Base-by-base conservation (phyloP, 2,113 vertebrate species). In the Strix uralensis region DNA sequence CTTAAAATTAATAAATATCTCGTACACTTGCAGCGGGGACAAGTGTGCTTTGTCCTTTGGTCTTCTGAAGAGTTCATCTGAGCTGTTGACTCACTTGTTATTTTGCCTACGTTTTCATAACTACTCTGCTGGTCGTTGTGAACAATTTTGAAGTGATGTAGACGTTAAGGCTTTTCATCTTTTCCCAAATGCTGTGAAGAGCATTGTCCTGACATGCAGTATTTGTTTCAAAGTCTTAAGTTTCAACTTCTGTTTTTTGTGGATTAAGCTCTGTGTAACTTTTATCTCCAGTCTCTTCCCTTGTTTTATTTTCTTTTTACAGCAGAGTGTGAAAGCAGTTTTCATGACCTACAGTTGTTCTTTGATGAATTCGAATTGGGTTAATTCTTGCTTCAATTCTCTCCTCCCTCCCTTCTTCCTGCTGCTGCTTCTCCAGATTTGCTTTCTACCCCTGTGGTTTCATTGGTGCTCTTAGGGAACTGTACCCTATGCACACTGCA, bases 171-270 rank as follows among this genome's bases (percentile, higher is more conserved):
- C 27, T 11, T 62, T 77, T 63, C 13, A 21, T 58, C 61, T 25
- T 30, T 32, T 30, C 62, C 62, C 6, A 12, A 8, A 5, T 17
- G 5, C 36, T 21, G 17, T 4, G 3, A 11, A 18, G 19, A 78
- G 32, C 5, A 0, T 25, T 59, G 46, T 42, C 57, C 61, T 46
- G 30, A 40, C 0, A 2, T 18, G 7, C 36, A 10, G 2, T 5
- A 7, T 44, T 70, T 74, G 15, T 21, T 52, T 58, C 7, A 4
- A 42, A 87, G 58, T 20, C 4, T 4, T 14, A 10, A 42, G 19
- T 29, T 71, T 21, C 51, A 51, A 0, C 17, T 71, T 63, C 15
- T 65, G 18, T 2, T 36, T 23, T 44, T 14, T 74, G 36, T 82
- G 38, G 10, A 32, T 44, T 69, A 62, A 44, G 13, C 10, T 38